Evolutionary conservation across 2,113 vertebrate species (phyloP).

Genomic region (Oreotrochilus melanogaster): DNA sequence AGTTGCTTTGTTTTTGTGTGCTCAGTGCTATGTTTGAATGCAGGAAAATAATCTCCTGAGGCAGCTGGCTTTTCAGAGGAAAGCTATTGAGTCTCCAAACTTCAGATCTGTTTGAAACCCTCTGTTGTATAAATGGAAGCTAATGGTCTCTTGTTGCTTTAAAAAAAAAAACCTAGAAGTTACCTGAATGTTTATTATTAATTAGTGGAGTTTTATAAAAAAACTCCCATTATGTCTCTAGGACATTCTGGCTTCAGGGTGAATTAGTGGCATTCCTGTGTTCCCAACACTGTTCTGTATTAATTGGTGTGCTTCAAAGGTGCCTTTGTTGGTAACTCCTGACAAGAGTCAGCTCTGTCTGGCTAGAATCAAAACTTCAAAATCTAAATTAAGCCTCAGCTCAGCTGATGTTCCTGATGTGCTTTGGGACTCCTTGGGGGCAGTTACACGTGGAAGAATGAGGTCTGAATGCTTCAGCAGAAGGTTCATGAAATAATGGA

Average conservation of each 20-base stretch:
- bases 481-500: background rate
- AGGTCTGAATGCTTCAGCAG: background rate
- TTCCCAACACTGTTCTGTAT: background rate
- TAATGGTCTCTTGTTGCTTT: background rate
- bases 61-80: background rate
- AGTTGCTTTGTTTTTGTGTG: conserved; percentile 26
- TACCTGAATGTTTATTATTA: background rate
- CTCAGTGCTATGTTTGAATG: background rate
- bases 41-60: background rate
- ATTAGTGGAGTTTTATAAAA: background rate
- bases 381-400: background rate
- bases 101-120: background rate
- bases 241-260: background rate
- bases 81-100: background rate
- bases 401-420: background rate
- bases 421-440: background rate
- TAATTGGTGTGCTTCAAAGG: background rate
- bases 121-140: background rate
- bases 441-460: background rate
- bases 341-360: background rate
- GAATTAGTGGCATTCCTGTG: background rate
- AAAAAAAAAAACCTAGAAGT: background rate
- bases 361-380: background rate
- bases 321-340: background rate
- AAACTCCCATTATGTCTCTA: background rate